Evolutionary conservation across 2,113 vertebrate species (phyloP), one percentile per base, ranked within the genome.

Genomic region (Eidolon helvum): DNA sequence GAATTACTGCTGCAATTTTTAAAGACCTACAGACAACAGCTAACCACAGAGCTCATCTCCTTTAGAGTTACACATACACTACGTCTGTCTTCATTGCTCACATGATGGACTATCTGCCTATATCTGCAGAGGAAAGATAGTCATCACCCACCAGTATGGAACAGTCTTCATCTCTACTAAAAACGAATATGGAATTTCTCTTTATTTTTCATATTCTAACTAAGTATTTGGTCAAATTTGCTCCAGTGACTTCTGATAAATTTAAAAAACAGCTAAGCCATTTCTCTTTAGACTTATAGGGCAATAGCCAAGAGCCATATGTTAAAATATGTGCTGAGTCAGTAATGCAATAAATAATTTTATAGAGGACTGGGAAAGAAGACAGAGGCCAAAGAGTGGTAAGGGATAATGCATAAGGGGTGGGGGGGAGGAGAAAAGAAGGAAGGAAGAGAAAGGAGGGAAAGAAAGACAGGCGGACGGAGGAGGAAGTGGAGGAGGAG

Each of bases 141-240:
- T 15, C 74, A 84, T 79, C 93, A 90, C 68, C 1, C 10, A 43
- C 35, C 53, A 87, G 38, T 33, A 79, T 90, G 57, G 16, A 93
- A 1, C 35, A 86, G 33, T 91, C 87, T 96, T 95, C n/a, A 66
- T 85, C 77, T 95, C 8, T 68, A 90, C 21, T 59, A 91, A 82
- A 26, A 95, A 15, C 16, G 45, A 83, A 75, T 89, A 89, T 92
- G 87, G 80, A 78, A 95, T 72, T 95, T 78, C 11, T 88, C 66
- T 83, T 4, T 87, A 90, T 95, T 92, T 92, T 87, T 80, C 79
- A 75, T 55, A 71, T 66, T 89, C 9, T 80, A 74, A 75, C 82
- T 69, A 65, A 84, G 45, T 53, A 87, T 94, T 97, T 94, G 96
- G 15, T 87, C 89, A 43, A 75, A 61, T 86, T 93, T 96, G 33